Percentiles rank a stretch among this genome's conserved stretches.
Conservation (phyloP, 2,797 vertebrate species). For the Carcharodon carcharias region DNA sequence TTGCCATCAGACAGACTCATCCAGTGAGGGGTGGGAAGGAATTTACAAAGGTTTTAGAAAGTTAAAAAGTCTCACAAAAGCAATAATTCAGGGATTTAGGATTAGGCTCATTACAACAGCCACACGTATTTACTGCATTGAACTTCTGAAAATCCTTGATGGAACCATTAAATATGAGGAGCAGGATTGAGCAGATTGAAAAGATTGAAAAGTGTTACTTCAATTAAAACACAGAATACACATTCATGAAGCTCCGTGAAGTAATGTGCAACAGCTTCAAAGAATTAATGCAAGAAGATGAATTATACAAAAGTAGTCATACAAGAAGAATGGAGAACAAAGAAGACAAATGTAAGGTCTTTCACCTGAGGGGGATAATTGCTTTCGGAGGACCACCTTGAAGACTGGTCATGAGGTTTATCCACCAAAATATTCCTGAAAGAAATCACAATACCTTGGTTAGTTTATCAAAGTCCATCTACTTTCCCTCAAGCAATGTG, state of each 20-base stretch:
- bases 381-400: constrained; percentile 97
- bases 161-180: not conserved
- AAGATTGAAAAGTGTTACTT: not conserved
- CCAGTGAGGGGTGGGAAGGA: not conserved
- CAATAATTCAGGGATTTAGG: not conserved
- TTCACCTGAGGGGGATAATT: constrained; percentile 96
- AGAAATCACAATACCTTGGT: constrained; percentile 39
- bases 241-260: not conserved
- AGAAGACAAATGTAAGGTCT: not conserved
- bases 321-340: not conserved
- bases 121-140: not conserved
- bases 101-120: not conserved
- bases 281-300: not conserved
- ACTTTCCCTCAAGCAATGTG: not conserved
- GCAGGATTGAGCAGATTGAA: not conserved
- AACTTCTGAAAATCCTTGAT: not conserved
- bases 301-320: not conserved
- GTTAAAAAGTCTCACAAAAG: not conserved
- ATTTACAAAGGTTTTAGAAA: not conserved
- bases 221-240: not conserved
- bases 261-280: not conserved
- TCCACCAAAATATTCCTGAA: constrained; percentile 96
- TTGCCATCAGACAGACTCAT: not conserved
- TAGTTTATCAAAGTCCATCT: not conserved
- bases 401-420: constrained; percentile 95